These are phyloP conservation scores for Hylaeus volcanicus DNA, from an alignment of 1,140 invertebrate genomes.

Conservation along the genomic window DNA sequence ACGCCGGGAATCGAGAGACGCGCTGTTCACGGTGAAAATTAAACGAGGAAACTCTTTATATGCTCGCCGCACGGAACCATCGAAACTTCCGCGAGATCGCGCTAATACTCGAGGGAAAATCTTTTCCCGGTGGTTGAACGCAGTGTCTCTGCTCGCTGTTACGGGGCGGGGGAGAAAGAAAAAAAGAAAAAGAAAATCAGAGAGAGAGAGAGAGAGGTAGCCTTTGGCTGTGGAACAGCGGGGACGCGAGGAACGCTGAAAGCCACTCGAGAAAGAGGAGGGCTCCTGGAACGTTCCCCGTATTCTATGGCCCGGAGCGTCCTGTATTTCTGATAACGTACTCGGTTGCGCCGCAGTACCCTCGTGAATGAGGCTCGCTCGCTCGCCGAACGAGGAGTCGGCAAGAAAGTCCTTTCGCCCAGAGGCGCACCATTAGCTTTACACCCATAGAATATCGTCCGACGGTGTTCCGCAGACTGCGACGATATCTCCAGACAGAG, in stretches of 20 bases:
- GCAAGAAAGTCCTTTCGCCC: slow-evolving; percentile 27
- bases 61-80: background rate
- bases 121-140: background rate
- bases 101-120: background rate
- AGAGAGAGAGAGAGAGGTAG: slow-evolving; percentile 13
- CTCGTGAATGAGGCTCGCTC: slow-evolving; percentile 4
- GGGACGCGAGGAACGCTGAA: slow-evolving; percentile 26
- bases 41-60: background rate
- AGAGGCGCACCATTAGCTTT: slow-evolving; percentile 24
- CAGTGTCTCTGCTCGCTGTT: background rate
- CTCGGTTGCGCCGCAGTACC: background rate
- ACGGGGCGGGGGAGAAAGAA: too few species aligned
- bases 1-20: background rate
- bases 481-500: slow-evolving; percentile 3
- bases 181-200: slow-evolving; percentile 15
- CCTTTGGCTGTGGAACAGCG: slow-evolving; percentile 39
- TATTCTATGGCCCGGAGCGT: slow-evolving; percentile 34
- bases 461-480: slow-evolving; percentile 16
- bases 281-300: slow-evolving; percentile 4
- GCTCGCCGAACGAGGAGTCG: background rate
- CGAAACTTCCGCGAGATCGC: background rate
- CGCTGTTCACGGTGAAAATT: slow-evolving; percentile 31
- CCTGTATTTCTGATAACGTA: slow-evolving; percentile 43
- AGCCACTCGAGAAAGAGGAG: slow-evolving; percentile 38
- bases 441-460: slow-evolving; percentile 23